Evolutionary conservation across 2,888 invertebrate species (phyloP), one percentile per base, ranked within the genome.

Genomic region (Nemurella pictetii): DNA sequence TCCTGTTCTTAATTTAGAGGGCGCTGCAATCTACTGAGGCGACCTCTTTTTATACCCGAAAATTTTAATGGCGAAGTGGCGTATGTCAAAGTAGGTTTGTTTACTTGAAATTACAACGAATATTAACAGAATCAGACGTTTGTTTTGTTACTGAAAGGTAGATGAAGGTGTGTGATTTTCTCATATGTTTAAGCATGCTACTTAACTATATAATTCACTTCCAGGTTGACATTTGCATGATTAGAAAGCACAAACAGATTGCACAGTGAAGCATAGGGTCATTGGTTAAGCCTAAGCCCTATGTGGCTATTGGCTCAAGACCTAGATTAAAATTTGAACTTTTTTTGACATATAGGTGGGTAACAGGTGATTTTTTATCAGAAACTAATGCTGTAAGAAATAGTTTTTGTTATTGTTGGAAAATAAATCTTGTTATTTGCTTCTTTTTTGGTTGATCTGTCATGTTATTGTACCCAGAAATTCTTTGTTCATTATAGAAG

Each of bases 1-100:
- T 55, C 55, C 55, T 7, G 15, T 55, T 12, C 55, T 55, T 20
- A 55, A 55, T 55, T 7, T 55, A 55, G 55, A 12, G 55, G 55
- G 55, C 55, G 20, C 55, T 55, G 55, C 55, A 55, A 55, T 20
- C 55, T 55, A 55, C 55, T 55, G 78, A 29, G 78, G 78, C 78
- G 78, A 78, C 78, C 28, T 78, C 78, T 78, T 78, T 78, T 75
- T 78, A 12, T 78, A 12, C 55, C 35, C 80, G 82, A 28, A 82
- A 55, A 72, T 81, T 78, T 78, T 72, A 93, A 93, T 93, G 93
- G 93, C 92, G 92, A 92, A 92, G 92, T 91, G 92, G 93, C 93
- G 93, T 92, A 92, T 93, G 93, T 93, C 92, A 93, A 93, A 92
- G 91, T 92, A 92, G 93, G 92, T 93, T 93, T 93, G 93, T 93